A percentile compares a stretch with the other conserved stretches of the same genome.
These are phyloP conservation scores for Phycodurus eques DNA, from an alignment of 2,113 vertebrate genomes.

Conservation along the genomic window DNA sequence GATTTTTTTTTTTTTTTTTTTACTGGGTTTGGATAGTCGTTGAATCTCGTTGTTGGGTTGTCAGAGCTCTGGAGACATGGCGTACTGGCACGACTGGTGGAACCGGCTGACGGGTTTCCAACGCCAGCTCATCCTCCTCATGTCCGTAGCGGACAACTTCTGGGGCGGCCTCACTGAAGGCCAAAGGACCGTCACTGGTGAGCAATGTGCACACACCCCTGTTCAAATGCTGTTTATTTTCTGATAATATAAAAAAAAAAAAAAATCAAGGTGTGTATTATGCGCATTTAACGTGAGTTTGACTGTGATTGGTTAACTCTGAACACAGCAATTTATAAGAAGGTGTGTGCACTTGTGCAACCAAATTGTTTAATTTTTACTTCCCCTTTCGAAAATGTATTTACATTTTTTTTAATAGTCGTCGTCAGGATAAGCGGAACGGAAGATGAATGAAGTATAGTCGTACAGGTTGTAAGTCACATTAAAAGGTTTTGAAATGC, in stretches of 20 bases:
- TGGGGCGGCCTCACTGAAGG: conserved; percentile 93
- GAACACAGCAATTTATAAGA: too few species aligned
- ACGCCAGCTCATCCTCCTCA: conserved; percentile 77
- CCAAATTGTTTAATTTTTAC: too few species aligned
- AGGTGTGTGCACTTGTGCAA: too few species aligned
- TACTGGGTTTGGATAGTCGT: background rate
- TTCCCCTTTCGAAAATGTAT: too few species aligned
- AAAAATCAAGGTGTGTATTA: background rate
- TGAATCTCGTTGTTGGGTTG: background rate
- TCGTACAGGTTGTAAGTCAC: background rate
- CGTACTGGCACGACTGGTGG: conserved; percentile 69
- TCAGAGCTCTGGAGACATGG: conserved; percentile 57
- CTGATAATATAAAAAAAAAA: too few species aligned
- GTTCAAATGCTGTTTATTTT: too few species aligned
- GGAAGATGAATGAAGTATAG: too few species aligned
- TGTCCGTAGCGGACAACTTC: conserved; percentile 81
- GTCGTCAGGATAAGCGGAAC: too few species aligned
- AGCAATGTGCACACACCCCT: background rate
- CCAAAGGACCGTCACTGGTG: conserved; percentile 89
- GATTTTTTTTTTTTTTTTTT: too few species aligned
- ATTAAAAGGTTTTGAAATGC: background rate
- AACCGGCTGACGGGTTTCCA: conserved; percentile 72
- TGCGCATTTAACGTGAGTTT: too few species aligned
- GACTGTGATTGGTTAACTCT: too few species aligned
- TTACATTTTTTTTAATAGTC: too few species aligned